phyloP scores from a whole-genome alignment of 2,797 vertebrate genomes.

The Spatula versicolor region DNA sequence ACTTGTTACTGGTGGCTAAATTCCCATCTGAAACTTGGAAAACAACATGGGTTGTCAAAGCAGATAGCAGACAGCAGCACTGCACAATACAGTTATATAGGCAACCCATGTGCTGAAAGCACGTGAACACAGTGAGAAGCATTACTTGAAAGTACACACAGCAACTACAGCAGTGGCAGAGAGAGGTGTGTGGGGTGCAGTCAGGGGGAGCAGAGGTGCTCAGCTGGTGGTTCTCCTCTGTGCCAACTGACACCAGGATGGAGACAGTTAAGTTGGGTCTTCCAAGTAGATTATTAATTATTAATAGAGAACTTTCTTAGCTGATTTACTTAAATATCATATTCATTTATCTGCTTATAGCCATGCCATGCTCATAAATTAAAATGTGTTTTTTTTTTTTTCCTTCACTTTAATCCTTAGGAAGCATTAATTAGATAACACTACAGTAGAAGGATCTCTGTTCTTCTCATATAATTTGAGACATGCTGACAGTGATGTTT shows the following conservation, averaged over 20 bases:
- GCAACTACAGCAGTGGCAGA: background rate
- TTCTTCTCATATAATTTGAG: constrained; percentile 18
- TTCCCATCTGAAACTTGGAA: background rate
- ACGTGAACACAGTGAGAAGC: rapidly evolving
- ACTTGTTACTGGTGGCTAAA: background rate
- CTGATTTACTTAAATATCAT: background rate
- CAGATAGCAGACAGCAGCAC: background rate
- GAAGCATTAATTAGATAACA: constrained; percentile 46
- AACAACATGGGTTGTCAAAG: background rate
- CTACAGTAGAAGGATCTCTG: background rate
- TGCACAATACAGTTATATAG: background rate
- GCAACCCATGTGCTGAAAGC: background rate
- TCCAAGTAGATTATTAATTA: background rate
- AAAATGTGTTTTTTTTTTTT: background rate
- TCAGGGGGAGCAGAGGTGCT: rapidly evolving
- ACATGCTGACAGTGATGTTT: background rate
- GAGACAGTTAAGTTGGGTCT: background rate
- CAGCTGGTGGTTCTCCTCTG: background rate
- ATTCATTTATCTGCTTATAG: background rate
- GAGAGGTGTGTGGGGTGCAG: background rate
- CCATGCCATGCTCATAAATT: background rate
- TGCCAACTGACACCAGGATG: background rate
- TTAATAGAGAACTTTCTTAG: background rate
- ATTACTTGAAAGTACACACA: background rate
- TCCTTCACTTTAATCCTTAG: background rate